A percentile compares a stretch with the other conserved stretches of the same genome.
phyloP scores from a whole-genome alignment of 2,888 invertebrate genomes.

The Pterostichus niger region DNA sequence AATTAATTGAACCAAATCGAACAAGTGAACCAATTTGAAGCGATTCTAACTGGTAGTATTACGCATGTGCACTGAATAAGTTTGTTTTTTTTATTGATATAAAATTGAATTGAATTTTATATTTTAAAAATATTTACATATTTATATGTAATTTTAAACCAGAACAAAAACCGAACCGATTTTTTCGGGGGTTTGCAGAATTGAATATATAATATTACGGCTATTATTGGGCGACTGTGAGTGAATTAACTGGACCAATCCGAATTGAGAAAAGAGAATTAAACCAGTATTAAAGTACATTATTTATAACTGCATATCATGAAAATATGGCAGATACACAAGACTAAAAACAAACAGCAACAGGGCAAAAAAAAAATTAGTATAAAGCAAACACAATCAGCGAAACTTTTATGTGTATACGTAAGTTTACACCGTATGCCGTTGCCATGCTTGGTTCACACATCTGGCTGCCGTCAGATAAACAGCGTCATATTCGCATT shows the following conservation, averaged over 20 bases:
- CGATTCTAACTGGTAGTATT: no score
- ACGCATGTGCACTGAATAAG: no score
- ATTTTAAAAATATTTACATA: no score
- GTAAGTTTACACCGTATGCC: conserved; percentile 34
- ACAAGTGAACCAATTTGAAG: no score
- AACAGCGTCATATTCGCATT: conserved; percentile 56
- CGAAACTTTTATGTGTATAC: conserved; percentile 43
- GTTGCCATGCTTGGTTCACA: conserved; percentile 41
- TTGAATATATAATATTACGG: no score
- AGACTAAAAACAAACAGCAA: conserved; percentile 25
- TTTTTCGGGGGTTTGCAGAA: no score
- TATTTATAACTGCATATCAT: conserved; percentile 23
- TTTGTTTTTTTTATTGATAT: no score
- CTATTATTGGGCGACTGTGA: no score
- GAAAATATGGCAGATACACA: conserved; percentile 44
- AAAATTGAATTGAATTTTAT: no score
- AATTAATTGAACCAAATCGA: no score
- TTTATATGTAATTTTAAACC: no score
- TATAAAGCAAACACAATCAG: conserved; percentile 52
- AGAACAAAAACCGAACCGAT: no score
- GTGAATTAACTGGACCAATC: neutral
- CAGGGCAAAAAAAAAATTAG: conserved; percentile 44
- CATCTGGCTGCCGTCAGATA: conserved; percentile 57
- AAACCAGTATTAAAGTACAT: conserved; percentile 20
- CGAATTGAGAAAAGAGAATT: conserved; percentile 26